A percentile compares a stretch with the other conserved stretches of the same genome.
phyloP scores from a whole-genome alignment of 1,140 invertebrate species.

The Drosophila willistoni region DNA sequence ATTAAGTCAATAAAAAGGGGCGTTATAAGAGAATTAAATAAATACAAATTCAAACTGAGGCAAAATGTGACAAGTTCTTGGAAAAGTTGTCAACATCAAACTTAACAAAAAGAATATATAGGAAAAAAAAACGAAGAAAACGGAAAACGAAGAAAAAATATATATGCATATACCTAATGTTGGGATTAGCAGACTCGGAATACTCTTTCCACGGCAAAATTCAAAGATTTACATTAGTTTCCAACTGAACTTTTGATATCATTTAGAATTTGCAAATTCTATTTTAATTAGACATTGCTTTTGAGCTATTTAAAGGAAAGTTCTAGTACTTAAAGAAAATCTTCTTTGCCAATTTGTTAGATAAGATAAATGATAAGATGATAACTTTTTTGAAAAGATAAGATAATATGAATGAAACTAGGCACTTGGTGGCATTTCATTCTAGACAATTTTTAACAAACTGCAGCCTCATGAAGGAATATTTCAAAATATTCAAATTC shows the following conservation, averaged over 20 bases:
- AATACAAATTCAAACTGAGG: constrained; percentile 58
- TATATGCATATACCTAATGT: background rate
- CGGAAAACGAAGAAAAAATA: background rate
- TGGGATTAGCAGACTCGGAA: background rate
- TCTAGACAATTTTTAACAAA: no score
- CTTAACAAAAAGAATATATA: constrained; percentile 19
- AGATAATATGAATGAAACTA: no score
- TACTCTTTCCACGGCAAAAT: background rate
- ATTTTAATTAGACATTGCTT: background rate
- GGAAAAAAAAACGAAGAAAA: constrained; percentile 1
- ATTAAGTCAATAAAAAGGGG: constrained; percentile 69
- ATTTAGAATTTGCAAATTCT: no score
- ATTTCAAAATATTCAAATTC: no score
- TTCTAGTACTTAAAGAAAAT: background rate
- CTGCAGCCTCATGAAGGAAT: no score
- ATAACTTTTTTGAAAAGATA: background rate
- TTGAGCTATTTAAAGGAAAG: background rate
- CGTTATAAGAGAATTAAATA: constrained; percentile 50
- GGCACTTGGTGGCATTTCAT: no score
- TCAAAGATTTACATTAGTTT: no score
- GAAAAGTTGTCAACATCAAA: constrained; percentile 48
- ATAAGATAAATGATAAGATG: background rate
- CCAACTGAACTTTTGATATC: no score
- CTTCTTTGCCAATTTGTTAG: background rate
- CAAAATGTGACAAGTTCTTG: constrained; percentile 63